These are phyloP conservation scores for Oreortyx pictus DNA, from an alignment of 2,797 vertebrate species.

Conservation along the genomic window DNA sequence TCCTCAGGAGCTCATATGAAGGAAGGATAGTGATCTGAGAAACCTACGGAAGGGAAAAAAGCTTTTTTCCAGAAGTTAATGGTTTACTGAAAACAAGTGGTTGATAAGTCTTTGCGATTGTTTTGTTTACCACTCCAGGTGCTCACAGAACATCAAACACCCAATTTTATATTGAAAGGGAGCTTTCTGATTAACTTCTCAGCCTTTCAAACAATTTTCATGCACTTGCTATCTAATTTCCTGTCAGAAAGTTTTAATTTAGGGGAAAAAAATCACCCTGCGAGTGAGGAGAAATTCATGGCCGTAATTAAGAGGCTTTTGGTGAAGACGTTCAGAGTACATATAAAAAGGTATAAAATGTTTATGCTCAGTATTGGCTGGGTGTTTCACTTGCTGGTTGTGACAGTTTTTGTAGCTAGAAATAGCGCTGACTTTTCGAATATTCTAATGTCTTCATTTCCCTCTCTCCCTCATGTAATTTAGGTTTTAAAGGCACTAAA, in stretches of 20 bases:
- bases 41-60: constrained; percentile 38
- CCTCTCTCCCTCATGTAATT: not conserved
- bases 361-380: not conserved
- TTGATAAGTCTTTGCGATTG: not conserved
- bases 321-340: not conserved
- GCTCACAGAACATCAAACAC: not conserved
- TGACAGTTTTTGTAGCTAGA: not conserved
- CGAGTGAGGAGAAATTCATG: not conserved
- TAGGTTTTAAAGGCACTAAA: not conserved
- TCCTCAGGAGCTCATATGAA: not conserved
- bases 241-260: not conserved
- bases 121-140: not conserved
- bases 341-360: not conserved
- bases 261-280: not conserved
- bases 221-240: not conserved
- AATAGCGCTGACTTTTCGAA: not conserved
- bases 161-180: not conserved
- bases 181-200: not conserved
- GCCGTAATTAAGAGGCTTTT: not conserved
- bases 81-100: constrained; percentile 31
- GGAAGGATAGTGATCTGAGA: not conserved
- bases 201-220: not conserved
- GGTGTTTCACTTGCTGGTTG: not conserved
- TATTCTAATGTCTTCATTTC: not conserved
- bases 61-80: constrained; percentile 35